Base-by-base conservation (phyloP, 37 sponge, comb jelly and placozoan genomes). In the Halichondria panicea region DNA sequence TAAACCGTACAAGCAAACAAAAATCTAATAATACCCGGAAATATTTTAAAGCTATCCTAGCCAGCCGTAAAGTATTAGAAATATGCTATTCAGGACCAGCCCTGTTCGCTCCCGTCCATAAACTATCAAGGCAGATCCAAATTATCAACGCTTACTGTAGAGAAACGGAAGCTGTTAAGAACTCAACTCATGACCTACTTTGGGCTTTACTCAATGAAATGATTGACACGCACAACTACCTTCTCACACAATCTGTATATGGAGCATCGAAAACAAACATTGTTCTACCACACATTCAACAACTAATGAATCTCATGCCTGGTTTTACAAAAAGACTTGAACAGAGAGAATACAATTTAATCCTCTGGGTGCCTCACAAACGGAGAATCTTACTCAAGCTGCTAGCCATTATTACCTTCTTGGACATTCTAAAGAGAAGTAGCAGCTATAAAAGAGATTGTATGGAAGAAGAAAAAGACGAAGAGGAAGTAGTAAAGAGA, bases 141-240 rank as follows among this genome's bases (percentile, higher is more conserved):
- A 58, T 58, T 27, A 21, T 58, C 60, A 58, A 58, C n/a, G 60
- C 60, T 27, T 58, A 58, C 60, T 58, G 15, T 58, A 12, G 60
- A 24, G 60, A 58, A 22, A 7, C 60, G 15, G 60, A 58, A 22
- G 60, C n/a, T 25, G 25, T 58, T 58, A 21, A 58, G n/a, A 27
- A 58, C 25, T 27, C 60, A 58, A 27, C 25, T n/a, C 60, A 58
- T 6, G 7, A 12, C 27, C n/a, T 27, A 8, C n/a, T 58, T 8
- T 58, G 60, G 60, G 60, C 60, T 25, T 27, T 58, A 27, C 25
- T 58, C 7, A 27, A 21, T 25, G 60, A 58, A 58, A 58, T 58
- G 60, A 27, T 58, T n/a, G 60, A 58, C 60, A 22, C 60, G 8
- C 60, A 58, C 60, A 24, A 21, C 8, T 7, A 12, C 6, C 19